These are phyloP conservation scores for Ellobium chinense DNA, from an alignment of 2,888 invertebrate species.

Conservation along the genomic window DNA sequence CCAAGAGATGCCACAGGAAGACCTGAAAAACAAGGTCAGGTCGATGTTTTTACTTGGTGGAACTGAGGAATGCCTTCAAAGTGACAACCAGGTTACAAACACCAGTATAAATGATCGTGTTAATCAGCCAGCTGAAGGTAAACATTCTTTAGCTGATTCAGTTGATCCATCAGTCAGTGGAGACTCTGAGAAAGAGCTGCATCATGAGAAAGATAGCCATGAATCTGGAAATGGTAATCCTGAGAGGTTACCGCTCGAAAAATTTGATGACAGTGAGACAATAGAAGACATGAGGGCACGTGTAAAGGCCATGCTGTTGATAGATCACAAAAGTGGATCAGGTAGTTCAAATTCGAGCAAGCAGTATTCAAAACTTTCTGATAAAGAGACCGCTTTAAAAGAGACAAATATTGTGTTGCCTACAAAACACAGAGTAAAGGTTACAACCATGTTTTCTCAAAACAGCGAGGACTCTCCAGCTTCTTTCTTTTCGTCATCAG, in stretches of 20 bases:
- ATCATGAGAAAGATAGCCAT: too few relatives aligned
- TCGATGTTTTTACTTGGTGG: neutral
- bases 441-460: conserved; percentile 39
- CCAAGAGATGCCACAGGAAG: too few relatives aligned
- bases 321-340: neutral
- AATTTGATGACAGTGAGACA: neutral
- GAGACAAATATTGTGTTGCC: neutral
- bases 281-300: conserved; percentile 4
- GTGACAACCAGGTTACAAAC: too few relatives aligned
- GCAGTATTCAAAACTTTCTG: neutral
- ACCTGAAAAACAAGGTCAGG: neutral
- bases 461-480: conserved; percentile 6
- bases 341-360: neutral
- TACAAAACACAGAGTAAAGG: conserved; percentile 2
- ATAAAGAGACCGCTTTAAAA: neutral
- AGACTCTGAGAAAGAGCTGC: too few relatives aligned
- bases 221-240: neutral
- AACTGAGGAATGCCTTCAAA: too few relatives aligned
- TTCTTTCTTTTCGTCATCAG: neutral
- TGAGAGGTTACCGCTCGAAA: neutral
- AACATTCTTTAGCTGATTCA: too few relatives aligned
- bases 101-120: too few relatives aligned
- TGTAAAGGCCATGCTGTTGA: conserved; percentile 23
- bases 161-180: too few relatives aligned
- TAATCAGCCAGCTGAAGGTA: too few relatives aligned